A percentile compares a stretch with the other conserved stretches of the same genome.
These are phyloP conservation scores for Eupleurogrammus muticus DNA, from an alignment of 2,797 vertebrate species.

Conservation along the genomic window DNA sequence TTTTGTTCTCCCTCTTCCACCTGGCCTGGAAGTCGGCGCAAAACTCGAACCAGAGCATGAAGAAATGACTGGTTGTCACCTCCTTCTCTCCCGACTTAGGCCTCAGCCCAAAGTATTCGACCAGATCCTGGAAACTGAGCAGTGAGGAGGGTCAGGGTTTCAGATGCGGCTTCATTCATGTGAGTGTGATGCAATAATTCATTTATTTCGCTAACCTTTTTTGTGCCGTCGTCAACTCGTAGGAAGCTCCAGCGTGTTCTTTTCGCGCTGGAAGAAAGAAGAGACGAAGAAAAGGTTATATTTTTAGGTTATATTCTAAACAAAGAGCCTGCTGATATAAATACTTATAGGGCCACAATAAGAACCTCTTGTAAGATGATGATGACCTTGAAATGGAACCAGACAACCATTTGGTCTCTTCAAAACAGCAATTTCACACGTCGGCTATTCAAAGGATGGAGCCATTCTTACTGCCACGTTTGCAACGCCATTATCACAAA, in stretches of 20 bases:
- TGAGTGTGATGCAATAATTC: not conserved
- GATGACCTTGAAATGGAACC: slow-evolving; percentile 51
- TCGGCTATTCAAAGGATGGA: slow-evolving; percentile 53
- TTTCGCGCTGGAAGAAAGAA: slow-evolving; percentile 87
- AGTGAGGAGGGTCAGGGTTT: not conserved
- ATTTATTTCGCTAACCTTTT: slow-evolving; percentile 84
- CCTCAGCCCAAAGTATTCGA: slow-evolving; percentile 91
- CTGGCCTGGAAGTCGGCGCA: slow-evolving; percentile 94
- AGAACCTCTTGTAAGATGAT: slow-evolving; percentile 12
- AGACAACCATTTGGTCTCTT: slow-evolving; percentile 55
- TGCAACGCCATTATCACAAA: slow-evolving; percentile 40
- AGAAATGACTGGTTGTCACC: slow-evolving; percentile 87
- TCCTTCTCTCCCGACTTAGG: slow-evolving; percentile 91
- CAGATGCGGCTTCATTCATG: not conserved
- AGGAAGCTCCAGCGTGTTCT: slow-evolving; percentile 86
- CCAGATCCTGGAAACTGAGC: slow-evolving; percentile 90
- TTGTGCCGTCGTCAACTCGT: slow-evolving; percentile 85
- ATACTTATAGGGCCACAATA: slow-evolving; percentile 29
- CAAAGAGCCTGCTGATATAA: slow-evolving; percentile 17
- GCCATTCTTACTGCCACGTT: slow-evolving; percentile 55
- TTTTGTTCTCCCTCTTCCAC: slow-evolving; percentile 96
- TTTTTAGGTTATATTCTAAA: slow-evolving; percentile 15
- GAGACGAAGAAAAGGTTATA: not conserved
- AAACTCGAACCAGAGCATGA: slow-evolving; percentile 97
- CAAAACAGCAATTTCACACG: slow-evolving; percentile 56